phyloP scores from a whole-genome alignment of 2,113 vertebrate species.

The Noctilio leporinus region DNA sequence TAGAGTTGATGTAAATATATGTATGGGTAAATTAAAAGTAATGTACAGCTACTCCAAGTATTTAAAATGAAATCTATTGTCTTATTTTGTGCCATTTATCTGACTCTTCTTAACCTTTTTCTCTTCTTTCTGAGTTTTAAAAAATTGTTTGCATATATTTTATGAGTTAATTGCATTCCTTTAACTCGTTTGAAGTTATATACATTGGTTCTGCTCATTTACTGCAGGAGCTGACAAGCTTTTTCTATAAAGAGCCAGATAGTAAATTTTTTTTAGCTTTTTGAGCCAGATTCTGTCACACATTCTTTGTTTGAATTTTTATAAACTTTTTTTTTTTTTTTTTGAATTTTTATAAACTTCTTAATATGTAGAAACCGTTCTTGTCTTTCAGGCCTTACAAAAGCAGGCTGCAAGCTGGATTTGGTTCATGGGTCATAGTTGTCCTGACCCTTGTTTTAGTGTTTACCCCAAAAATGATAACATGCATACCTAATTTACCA shows the following conservation, averaged over 20 bases:
- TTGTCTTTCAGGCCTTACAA: background rate
- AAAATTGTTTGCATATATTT: background rate
- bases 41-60: background rate
- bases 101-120: background rate
- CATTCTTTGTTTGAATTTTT: background rate
- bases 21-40: background rate
- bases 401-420: background rate
- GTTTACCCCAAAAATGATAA: background rate
- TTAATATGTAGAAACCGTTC: background rate
- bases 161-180: background rate
- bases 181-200: background rate
- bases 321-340: background rate
- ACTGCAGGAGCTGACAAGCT: too few species aligned
- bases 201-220: background rate
- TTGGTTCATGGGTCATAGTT: background rate
- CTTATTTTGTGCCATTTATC: background rate
- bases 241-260: background rate
- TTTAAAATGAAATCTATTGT: background rate
- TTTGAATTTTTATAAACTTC: background rate
- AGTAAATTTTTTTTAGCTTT: background rate
- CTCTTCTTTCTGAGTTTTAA: background rate
- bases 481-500: background rate
- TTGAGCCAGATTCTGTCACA: too few species aligned
- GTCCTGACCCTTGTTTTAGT: background rate
- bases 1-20: background rate